These are phyloP conservation scores for Drosophila aff. DNA, from an alignment of 1,140 invertebrate species.

Conservation along the genomic window DNA sequence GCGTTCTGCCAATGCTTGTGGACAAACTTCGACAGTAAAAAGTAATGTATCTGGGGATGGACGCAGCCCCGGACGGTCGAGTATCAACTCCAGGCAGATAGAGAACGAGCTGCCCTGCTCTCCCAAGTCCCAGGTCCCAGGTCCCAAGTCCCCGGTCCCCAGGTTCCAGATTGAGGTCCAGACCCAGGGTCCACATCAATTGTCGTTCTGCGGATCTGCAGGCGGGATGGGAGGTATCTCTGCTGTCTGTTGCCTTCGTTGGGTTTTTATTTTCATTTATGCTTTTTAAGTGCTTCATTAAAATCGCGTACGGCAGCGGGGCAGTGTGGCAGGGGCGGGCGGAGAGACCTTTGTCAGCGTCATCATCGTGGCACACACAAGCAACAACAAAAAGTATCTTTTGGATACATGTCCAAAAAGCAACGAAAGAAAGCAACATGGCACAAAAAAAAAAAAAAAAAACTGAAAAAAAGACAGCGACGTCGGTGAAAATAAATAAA, in stretches of 20 bases:
- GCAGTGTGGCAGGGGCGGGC: constrained; percentile 10
- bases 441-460: constrained; percentile 36
- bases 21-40: constrained; percentile 66
- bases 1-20: constrained; percentile 30
- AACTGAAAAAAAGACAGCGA: constrained; percentile 44
- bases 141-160: constrained; percentile 16
- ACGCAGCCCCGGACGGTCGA: constrained; percentile 4
- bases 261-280: constrained; percentile 82
- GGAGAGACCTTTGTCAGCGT: constrained; percentile 77
- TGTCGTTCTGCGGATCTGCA: constrained; percentile 70
- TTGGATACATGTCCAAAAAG: constrained; percentile 76
- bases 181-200: constrained; percentile 73
- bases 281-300: constrained; percentile 83
- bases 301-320: constrained; percentile 74
- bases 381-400: constrained; percentile 69
- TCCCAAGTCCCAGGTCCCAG: constrained; percentile 12
- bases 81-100: constrained; percentile 25
- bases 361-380: constrained; percentile 64
- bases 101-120: background rate
- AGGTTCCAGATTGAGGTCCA: constrained; percentile 25
- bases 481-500: constrained; percentile 68
- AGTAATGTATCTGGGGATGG: constrained; percentile 55
- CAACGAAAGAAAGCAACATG: constrained; percentile 77
- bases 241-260: constrained; percentile 66
- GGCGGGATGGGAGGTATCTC: constrained; percentile 29